Percentiles rank a stretch among this genome's conserved stretches.
Conservation (phyloP, 2,113 vertebrate species). For the Alexandromys fortis region DNA sequence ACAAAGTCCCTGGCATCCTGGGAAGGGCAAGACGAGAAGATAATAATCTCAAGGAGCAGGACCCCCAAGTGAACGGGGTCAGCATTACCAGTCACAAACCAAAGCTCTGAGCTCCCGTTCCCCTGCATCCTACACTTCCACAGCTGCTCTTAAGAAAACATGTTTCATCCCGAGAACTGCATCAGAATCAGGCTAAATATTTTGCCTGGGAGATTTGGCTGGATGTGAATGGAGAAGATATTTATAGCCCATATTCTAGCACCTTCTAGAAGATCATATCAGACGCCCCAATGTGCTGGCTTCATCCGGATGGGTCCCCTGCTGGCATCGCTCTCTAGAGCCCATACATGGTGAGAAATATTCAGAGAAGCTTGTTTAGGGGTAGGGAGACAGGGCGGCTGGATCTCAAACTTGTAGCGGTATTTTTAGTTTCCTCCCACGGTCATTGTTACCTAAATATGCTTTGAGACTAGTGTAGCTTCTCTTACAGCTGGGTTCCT, state of each 20-base stretch:
- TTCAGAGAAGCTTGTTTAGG: not conserved
- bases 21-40: not conserved
- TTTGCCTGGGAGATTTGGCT: conserved; percentile 40
- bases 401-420: not conserved
- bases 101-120: not conserved
- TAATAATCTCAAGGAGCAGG: not conserved
- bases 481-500: not conserved
- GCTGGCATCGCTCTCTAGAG: not conserved
- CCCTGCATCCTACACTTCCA: not conserved
- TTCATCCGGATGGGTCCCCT: not conserved
- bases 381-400: not conserved
- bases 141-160: not conserved
- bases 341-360: not conserved
- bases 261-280: not conserved
- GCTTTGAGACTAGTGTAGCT: not conserved
- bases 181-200: conserved; percentile 52
- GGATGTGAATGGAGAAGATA: conserved; percentile 26
- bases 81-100: not conserved
- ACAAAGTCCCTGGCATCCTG: not conserved
- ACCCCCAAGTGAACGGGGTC: not conserved
- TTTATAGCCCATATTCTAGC: not conserved
- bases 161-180: conserved; percentile 23
- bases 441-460: not conserved
- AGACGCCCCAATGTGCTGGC: not conserved
- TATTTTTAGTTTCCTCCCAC: not conserved